Evolutionary conservation across 1,140 invertebrate species (phyloP).

Genomic region (Hypothenemus hampei): DNA sequence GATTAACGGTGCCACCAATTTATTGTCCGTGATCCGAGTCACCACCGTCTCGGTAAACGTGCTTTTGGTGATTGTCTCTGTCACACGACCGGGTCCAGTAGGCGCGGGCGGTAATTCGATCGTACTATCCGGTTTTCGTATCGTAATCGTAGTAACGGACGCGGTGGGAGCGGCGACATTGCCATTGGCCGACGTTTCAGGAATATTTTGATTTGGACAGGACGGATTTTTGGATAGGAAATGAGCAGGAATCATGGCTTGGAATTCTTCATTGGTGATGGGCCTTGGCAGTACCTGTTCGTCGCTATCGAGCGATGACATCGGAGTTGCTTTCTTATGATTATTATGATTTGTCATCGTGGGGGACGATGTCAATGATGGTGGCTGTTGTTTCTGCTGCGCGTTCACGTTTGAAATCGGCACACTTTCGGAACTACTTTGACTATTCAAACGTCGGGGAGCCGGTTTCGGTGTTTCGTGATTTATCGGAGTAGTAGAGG

Average conservation of each 20-base stretch:
- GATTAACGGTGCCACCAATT: slow-evolving; percentile 73
- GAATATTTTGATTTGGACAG: no score
- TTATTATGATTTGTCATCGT: slow-evolving; percentile 35
- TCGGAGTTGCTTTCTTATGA: slow-evolving; percentile 39
- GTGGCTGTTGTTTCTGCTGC: slow-evolving; percentile 20
- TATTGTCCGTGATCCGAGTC: slow-evolving; percentile 87
- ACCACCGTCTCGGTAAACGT: slow-evolving; percentile 91
- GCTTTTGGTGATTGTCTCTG: slow-evolving; percentile 89
- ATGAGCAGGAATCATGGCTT: slow-evolving; percentile 87
- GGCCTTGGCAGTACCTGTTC: slow-evolving; percentile 63
- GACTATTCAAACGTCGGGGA: slow-evolving; percentile 35
- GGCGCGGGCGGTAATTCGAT: slow-evolving; percentile 76
- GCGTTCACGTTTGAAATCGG: slow-evolving; percentile 43
- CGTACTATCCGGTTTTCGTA: slow-evolving; percentile 66
- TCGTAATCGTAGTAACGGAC: slow-evolving; percentile 57
- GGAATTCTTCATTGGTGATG: slow-evolving; percentile 87
- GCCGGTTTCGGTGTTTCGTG: slow-evolving; percentile 42
- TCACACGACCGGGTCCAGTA: slow-evolving; percentile 75
- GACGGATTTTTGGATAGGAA: slow-evolving; percentile 56
- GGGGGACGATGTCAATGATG: slow-evolving; percentile 5
- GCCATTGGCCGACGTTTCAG: slow-evolving; percentile 55
- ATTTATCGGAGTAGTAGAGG: slow-evolving; percentile 20
- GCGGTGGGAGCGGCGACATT: slow-evolving; percentile 42
- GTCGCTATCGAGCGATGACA: slow-evolving; percentile 42
- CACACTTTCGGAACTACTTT: slow-evolving; percentile 11